These are phyloP conservation scores for Harpalus rufipes DNA, from an alignment of 2,888 invertebrate genomes.

Conservation along the genomic window DNA sequence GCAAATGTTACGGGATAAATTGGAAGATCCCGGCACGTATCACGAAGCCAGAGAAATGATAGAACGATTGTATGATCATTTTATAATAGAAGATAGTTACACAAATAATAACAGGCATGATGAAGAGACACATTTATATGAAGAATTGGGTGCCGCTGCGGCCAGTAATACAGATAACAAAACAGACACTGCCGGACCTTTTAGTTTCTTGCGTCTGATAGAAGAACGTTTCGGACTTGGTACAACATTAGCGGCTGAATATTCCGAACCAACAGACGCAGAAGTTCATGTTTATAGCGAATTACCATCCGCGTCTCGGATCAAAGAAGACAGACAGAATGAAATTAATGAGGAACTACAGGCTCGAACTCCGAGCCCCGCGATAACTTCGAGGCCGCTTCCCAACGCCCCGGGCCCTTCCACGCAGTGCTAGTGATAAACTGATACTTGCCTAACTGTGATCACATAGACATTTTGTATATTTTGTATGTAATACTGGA, in stretches of 20 bases:
- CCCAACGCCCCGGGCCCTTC: slow-evolving; percentile 67
- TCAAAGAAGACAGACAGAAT: slow-evolving; percentile 60
- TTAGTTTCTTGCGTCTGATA: slow-evolving; percentile 82
- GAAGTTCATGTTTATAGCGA: slow-evolving; percentile 80
- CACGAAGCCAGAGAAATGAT: slow-evolving; percentile 88
- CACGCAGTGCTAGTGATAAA: slow-evolving; percentile 57
- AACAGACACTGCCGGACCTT: slow-evolving; percentile 78
- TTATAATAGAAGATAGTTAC: slow-evolving; percentile 85
- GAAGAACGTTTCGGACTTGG: slow-evolving; percentile 79
- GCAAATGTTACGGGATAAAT: slow-evolving; percentile 83
- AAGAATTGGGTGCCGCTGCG: slow-evolving; percentile 80
- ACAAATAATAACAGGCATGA: slow-evolving; percentile 78
- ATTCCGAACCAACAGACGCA: slow-evolving; percentile 80
- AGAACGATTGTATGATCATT: slow-evolving; percentile 86
- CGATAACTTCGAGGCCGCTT: slow-evolving; percentile 49
- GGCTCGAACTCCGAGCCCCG: slow-evolving; percentile 68
- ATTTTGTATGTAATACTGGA: slow-evolving; percentile 64
- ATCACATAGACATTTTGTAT: slow-evolving; percentile 64
- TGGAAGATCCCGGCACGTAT: slow-evolving; percentile 86
- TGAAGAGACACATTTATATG: slow-evolving; percentile 76
- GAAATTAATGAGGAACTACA: slow-evolving; percentile 70
- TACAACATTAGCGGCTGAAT: slow-evolving; percentile 78
- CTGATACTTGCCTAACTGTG: slow-evolving; percentile 65
- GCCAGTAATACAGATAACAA: slow-evolving; percentile 78
- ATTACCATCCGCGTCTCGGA: slow-evolving; percentile 77